Conservation (phyloP, 2,888 invertebrate species). For the Orthosia gothica region DNA sequence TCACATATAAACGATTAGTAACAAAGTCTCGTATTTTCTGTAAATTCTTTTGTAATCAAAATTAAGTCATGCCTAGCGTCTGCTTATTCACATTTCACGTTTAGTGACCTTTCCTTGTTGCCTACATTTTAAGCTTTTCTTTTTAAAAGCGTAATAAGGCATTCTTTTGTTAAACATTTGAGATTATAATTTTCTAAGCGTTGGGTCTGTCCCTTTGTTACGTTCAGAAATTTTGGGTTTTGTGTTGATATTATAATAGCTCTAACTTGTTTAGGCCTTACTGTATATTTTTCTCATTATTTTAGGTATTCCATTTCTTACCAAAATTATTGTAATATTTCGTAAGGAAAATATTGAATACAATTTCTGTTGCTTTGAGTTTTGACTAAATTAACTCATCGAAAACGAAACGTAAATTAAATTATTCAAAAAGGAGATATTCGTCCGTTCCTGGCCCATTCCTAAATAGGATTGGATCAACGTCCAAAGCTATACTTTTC, state of each 20-base stretch:
- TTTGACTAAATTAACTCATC: slow-evolving; percentile 21
- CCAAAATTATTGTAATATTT: not conserved
- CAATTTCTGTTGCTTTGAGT: slow-evolving; percentile 4
- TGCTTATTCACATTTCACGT: slow-evolving; percentile 33
- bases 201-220: slow-evolving; percentile 34
- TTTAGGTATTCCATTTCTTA: not conserved
- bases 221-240: slow-evolving; percentile 15
- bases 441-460: not conserved
- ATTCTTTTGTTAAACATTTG: slow-evolving; percentile 54
- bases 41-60: slow-evolving; percentile 38
- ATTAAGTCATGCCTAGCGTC: slow-evolving; percentile 24
- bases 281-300: slow-evolving; percentile 12
- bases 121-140: slow-evolving; percentile 24
- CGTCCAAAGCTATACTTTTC: not conserved
- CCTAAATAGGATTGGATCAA: slow-evolving; percentile 11
- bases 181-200: slow-evolving; percentile 52
- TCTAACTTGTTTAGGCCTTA: slow-evolving; percentile 20
- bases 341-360: slow-evolving; percentile 13
- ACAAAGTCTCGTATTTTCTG: not conserved
- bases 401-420: slow-evolving; percentile 12
- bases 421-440: not conserved
- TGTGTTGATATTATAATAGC: slow-evolving; percentile 8
- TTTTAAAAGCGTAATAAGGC: slow-evolving; percentile 45
- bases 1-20: not conserved
- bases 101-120: slow-evolving; percentile 23